phyloP scores from a whole-genome alignment of 1,140 invertebrate species.

The Drosophila pruinosa region DNA sequence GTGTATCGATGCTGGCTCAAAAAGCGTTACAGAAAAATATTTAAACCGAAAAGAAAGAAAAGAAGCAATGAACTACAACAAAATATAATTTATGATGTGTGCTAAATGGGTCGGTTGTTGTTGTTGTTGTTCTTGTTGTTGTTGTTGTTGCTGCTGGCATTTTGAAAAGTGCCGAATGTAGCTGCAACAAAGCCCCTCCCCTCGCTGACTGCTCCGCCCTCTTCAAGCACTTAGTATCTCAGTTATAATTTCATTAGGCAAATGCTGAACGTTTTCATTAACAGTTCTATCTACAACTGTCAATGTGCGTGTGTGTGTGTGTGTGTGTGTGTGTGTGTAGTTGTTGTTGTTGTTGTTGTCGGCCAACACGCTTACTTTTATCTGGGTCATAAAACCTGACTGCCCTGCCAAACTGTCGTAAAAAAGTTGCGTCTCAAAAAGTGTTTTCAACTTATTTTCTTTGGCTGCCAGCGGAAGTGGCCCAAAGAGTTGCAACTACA shows the following conservation, averaged over 20 bases:
- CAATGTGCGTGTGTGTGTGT: slow-evolving; percentile 1
- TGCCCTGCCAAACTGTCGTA: slow-evolving; percentile 44
- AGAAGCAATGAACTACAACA: slow-evolving; percentile 9
- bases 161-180: too few relatives aligned
- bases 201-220: neutral
- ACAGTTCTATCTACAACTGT: slow-evolving; percentile 41
- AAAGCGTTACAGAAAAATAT: slow-evolving; percentile 59
- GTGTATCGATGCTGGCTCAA: slow-evolving; percentile 59
- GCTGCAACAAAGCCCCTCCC: slow-evolving; percentile 6
- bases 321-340: slow-evolving; percentile 15
- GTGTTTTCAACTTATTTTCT: slow-evolving; percentile 33
- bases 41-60: slow-evolving; percentile 13
- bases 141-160: too few relatives aligned
- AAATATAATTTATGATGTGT: slow-evolving; percentile 50
- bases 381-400: slow-evolving; percentile 74
- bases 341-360: slow-evolving; percentile 34
- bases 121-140: neutral
- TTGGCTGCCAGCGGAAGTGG: slow-evolving; percentile 53
- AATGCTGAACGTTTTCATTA: slow-evolving; percentile 79
- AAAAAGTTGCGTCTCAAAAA: slow-evolving; percentile 17
- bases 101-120: slow-evolving; percentile 59
- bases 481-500: slow-evolving; percentile 52
- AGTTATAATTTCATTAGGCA: slow-evolving; percentile 77
- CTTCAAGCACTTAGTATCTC: slow-evolving; percentile 60
- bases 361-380: slow-evolving; percentile 74